Conservation (phyloP, 1,140 invertebrate species). For the Brachionus plicatilis region DNA sequence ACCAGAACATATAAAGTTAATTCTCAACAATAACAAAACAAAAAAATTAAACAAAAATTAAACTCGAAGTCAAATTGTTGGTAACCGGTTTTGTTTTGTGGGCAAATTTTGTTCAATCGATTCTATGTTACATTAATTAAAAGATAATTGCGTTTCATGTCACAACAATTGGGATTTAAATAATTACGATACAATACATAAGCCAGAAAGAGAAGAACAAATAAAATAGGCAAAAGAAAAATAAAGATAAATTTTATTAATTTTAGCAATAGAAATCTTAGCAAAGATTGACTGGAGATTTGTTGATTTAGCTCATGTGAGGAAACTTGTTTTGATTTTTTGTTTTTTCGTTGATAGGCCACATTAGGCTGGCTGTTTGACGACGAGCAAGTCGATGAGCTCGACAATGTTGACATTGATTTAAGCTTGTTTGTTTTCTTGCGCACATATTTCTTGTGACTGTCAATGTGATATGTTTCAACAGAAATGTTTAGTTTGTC, state of each 20-base stretch:
- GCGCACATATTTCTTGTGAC: background rate
- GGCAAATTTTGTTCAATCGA: background rate
- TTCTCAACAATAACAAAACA: background rate
- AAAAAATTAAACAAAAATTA: background rate
- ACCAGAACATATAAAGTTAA: background rate
- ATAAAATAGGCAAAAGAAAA: background rate
- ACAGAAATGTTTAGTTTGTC: background rate
- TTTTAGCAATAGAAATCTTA: background rate
- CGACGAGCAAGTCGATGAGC: background rate
- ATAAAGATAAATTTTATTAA: slow-evolving; percentile 8
- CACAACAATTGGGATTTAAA: slow-evolving; percentile 19
- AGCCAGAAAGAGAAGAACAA: background rate
- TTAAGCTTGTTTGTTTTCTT: background rate
- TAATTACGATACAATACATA: slow-evolving; percentile 5
- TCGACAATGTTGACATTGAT: background rate
- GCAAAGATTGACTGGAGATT: background rate
- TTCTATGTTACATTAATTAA: slow-evolving; percentile 6
- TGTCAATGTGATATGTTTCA: background rate
- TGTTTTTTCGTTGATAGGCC: background rate
- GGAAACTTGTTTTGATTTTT: background rate
- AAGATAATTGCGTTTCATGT: slow-evolving; percentile 1
- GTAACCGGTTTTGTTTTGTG: background rate
- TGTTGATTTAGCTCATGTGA: background rate
- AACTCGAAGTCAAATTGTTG: background rate
- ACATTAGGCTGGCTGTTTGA: background rate